A percentile compares a stretch with the other conserved stretches of the same genome.
These are phyloP conservation scores for Luscinia megarhynchos DNA, from an alignment of 2,797 vertebrate species.

Conservation along the genomic window DNA sequence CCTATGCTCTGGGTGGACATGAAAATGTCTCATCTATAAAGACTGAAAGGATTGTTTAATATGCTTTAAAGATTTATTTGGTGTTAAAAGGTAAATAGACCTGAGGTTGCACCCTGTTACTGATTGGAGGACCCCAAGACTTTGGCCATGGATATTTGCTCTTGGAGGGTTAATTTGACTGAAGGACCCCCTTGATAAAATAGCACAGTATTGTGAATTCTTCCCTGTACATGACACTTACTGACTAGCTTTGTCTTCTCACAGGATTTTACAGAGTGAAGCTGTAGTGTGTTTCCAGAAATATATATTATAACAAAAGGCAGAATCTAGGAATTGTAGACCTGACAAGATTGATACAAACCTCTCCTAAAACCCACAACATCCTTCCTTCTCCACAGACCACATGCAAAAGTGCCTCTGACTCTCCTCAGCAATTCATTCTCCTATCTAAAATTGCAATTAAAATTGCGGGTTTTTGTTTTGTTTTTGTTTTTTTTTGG, in stretches of 20 bases:
- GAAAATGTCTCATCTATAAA: background rate
- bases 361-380: background rate
- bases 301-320: background rate
- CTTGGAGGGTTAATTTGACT: background rate
- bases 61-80: background rate
- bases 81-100: background rate
- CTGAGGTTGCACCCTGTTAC: background rate
- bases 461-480: too few species aligned
- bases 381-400: background rate
- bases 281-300: background rate
- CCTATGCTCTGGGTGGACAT: background rate
- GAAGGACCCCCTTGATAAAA: background rate
- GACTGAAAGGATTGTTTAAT: background rate
- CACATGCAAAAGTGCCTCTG: background rate
- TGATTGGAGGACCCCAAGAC: background rate
- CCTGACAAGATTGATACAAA: background rate
- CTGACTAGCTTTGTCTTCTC: background rate
- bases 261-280: background rate
- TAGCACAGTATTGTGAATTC: background rate
- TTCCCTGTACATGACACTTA: background rate
- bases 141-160: background rate
- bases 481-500: background rate
- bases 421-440: background rate
- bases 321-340: background rate
- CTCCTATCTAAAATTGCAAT: background rate